These are phyloP conservation scores for Lochmaea crataegi DNA, from an alignment of 2,888 invertebrate genomes.

Conservation along the genomic window DNA sequence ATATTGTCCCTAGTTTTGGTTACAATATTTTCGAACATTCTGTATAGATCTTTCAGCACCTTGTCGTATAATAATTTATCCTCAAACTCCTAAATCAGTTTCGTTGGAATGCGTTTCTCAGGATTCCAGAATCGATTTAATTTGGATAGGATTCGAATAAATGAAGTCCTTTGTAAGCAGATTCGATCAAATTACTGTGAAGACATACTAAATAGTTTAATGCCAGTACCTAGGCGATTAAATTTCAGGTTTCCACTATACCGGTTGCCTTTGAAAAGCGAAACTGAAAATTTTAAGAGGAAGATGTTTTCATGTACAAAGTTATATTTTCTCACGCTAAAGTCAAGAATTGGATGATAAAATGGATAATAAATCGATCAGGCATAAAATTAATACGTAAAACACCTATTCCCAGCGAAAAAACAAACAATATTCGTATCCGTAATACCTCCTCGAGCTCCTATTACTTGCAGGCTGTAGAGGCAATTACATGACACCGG, in stretches of 20 bases:
- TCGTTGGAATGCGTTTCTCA: background rate
- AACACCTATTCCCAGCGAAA: too few relatives aligned
- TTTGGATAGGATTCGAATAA: background rate
- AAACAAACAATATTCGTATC: too few relatives aligned
- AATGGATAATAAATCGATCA: too few relatives aligned
- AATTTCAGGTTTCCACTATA: background rate
- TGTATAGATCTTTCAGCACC: background rate
- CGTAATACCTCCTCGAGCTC: too few relatives aligned
- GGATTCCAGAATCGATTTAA: background rate
- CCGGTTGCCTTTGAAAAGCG: background rate
- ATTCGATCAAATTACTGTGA: background rate
- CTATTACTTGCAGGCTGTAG: too few relatives aligned
- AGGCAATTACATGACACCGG: too few relatives aligned
- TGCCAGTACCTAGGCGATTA: background rate
- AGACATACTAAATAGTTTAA: background rate
- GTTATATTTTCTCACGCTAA: too few relatives aligned
- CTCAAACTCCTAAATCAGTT: background rate
- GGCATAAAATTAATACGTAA: too few relatives aligned
- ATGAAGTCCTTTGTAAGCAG: background rate
- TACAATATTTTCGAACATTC: too few relatives aligned
- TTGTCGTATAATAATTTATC: background rate
- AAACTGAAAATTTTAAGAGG: background rate
- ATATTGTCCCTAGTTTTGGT: too few relatives aligned
- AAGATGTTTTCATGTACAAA: too few relatives aligned
- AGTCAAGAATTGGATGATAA: too few relatives aligned